Evolutionary conservation across 2,797 vertebrate genomes (phyloP), one percentile per base, ranked within the genome.

Genomic region (Emys orbicularis): DNA sequence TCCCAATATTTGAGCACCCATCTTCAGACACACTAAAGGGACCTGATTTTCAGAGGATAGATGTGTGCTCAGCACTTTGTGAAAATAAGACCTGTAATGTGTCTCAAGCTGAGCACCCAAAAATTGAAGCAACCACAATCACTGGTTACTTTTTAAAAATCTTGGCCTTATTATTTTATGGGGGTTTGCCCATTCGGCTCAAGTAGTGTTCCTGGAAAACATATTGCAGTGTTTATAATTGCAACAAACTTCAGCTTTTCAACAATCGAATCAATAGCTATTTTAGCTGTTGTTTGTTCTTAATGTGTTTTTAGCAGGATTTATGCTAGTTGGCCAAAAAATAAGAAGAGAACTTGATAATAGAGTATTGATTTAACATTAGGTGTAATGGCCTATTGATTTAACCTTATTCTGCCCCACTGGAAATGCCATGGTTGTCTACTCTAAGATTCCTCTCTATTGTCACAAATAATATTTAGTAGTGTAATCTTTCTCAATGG

Each of bases 291-390:
- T 49, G 6, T 8, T 77, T 77, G 74, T 77, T 49, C 15, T 12
- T 77, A 77, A 77, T 49, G 8, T 77, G 12, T 77, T 47, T 76
- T 77, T 49, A 77, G 74, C 44, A 18, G 74, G 25, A 77, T 77
- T 77, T 77, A 47, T 77, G 34, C n/a, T 81, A 54, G 37, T 81
- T 77, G 54, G 41, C 50, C 50, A 41, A 77, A 59, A 53, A 65
- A 44, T n/a, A 92, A 47, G 47, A 84, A 82, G 47, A 85, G 44
- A 77, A 89, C 59, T 23, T 74, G 82, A 84, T 74, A 88, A 74
- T 34, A 61, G 83, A 25, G n/a, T 92, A 89, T 92, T 89, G 83
- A 85, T 89, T 81, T 81, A 50, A 81, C 61, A 44, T 52, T 79
- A 49, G 27, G 44, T 77, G 44, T 77, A 77, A 77, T 49, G 27